phyloP scores from a whole-genome alignment of 2,888 invertebrate genomes.

The Laspeyria flexula region DNA sequence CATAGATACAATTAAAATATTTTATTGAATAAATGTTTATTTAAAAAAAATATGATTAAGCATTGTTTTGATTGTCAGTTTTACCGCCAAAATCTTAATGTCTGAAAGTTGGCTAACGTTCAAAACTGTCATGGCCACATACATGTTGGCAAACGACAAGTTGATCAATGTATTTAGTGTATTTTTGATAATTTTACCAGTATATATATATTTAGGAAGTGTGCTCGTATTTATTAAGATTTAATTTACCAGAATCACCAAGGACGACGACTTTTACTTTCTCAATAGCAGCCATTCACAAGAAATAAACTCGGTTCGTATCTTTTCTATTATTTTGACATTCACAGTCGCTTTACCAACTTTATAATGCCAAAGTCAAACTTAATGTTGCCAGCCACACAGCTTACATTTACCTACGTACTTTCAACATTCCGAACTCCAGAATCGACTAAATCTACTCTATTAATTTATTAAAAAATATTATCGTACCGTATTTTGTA shows the following conservation, averaged over 20 bases:
- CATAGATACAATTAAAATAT: no score
- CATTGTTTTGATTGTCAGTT: not conserved
- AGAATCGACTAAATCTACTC: constrained; percentile 27
- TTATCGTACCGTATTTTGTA: no score
- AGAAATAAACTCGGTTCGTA: constrained; percentile 56
- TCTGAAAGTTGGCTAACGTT: constrained; percentile 62
- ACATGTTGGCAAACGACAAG: constrained; percentile 67
- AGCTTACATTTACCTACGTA: not conserved
- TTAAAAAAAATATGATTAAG: no score
- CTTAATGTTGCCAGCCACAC: constrained; percentile 16
- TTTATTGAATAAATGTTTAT: no score
- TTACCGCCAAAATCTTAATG: constrained; percentile 49
- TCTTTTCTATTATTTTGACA: constrained; percentile 66
- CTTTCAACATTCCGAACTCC: no score
- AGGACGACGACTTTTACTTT: constrained; percentile 96
- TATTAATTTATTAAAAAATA: no score
- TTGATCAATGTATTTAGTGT: constrained; percentile 43
- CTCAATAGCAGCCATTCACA: constrained; percentile 92
- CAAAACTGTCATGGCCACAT: constrained; percentile 69
- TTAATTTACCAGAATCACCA: constrained; percentile 93
- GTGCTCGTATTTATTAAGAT: constrained; percentile 43
- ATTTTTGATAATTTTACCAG: constrained; percentile 32
- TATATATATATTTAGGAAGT: constrained; percentile 44
- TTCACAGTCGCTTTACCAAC: constrained; percentile 51
- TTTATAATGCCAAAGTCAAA: constrained; percentile 8